Evolutionary conservation across 2,113 vertebrate species (phyloP).

Genomic region (Acrocephalus arundinaceus): DNA sequence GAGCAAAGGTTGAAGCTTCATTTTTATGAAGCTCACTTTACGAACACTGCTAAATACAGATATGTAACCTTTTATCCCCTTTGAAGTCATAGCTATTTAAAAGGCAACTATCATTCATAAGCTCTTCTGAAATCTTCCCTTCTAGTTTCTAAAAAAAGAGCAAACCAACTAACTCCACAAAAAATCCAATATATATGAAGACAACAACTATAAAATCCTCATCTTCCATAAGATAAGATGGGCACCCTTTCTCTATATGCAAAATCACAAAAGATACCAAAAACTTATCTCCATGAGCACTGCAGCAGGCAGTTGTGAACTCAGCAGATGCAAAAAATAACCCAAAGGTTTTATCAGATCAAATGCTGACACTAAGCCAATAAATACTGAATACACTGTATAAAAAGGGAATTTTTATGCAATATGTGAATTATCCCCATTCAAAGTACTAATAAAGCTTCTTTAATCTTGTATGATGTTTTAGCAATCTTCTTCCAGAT

Average conservation of each 20-base stretch:
- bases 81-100: neutral
- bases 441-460: neutral
- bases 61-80: neutral
- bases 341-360: neutral
- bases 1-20: neutral
- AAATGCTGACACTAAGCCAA: neutral
- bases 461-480: neutral
- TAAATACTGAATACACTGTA: neutral
- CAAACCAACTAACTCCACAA: neutral
- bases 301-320: neutral
- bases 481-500: neutral
- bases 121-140: neutral
- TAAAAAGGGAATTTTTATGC: neutral
- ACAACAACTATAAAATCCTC: neutral
- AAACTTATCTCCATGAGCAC: neutral
- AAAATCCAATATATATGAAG: neutral
- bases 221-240: neutral
- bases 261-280: neutral
- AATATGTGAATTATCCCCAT: neutral
- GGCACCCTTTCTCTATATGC: neutral
- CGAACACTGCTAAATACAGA: neutral
- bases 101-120: neutral
- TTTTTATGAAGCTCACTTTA: neutral
- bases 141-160: neutral
- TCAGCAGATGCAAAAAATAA: neutral